Evolutionary conservation across 2,113 vertebrate species (phyloP), one percentile per base, ranked within the genome.

Genomic region (Saccopteryx leptura): DNA sequence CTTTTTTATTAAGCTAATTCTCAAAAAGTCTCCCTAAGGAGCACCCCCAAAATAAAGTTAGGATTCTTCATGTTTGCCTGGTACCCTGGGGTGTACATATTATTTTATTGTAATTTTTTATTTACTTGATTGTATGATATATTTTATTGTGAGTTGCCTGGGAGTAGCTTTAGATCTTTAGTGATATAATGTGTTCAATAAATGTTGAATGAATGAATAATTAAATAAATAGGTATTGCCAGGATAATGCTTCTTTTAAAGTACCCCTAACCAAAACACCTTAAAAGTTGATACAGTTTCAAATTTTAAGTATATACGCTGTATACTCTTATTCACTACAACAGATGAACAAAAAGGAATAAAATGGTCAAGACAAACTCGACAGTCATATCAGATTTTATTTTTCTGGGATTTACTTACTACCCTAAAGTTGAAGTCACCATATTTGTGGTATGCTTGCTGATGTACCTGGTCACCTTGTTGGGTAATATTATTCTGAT

Each of bases 371-470:
- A 75, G 58, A 58, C 72, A 60, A 96, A 96, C 11, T 21, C 18
- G 52, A 90, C 74, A 74, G 66, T 90, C 50, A 60, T 86, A 90
- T 93, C 87, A 26, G 31, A 68, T 68, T 97, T 97, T 86, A 18
- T 96, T 91, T 93, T 97, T 52, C n/a, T 97, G 60, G 95, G 94
- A 56, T 95, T 98, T 91, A 88, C 86, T 24, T 19, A 66, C 13
- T 90, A 93, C 7, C 93, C 96, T 48, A 94, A 80, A 87, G n/a
- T 76, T 52, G 89, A 96, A 61, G 46, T 83, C 63, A 52, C 23
- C 15, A 23, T 96, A 69, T 94, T 95, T 83, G 12, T 69, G 4
- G 46, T 96, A 52, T 96, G 89, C 50, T 46, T 96, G n/a, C 58
- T 97, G 39, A 96, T 98, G 82, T 96, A 95, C 50, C 24, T 93